Conservation (phyloP, 37 sponge, comb jelly and placozoan genomes). For the Agelas oroides region DNA sequence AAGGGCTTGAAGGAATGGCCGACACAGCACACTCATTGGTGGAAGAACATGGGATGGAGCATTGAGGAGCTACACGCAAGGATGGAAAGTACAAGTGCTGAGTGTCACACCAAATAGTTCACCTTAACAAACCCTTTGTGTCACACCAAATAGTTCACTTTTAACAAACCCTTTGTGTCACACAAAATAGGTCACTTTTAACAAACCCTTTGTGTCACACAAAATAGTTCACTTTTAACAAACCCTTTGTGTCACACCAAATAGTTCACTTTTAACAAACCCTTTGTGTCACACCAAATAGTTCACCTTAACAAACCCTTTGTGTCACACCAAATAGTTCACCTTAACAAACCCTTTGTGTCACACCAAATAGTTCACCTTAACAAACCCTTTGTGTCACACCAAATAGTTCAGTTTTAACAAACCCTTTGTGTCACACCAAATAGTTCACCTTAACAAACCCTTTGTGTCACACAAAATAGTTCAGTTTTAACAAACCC, state of each 20-base stretch:
- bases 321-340: too few relatives aligned
- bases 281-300: neutral
- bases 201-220: neutral
- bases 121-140: neutral
- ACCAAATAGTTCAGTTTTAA: too few relatives aligned
- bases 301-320: neutral
- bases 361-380: too few relatives aligned
- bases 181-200: too few relatives aligned
- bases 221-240: neutral
- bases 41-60: conserved; percentile 74
- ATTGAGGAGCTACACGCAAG: conserved; percentile 21
- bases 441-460: neutral
- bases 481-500: too few relatives aligned
- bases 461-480: neutral
- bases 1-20: conserved; percentile 32
- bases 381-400: neutral
- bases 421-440: neutral
- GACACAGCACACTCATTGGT: conserved; percentile 52
- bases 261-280: too few relatives aligned
- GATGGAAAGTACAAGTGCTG: neutral
- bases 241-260: neutral
- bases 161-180: neutral
- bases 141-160: too few relatives aligned
- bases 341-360: too few relatives aligned
- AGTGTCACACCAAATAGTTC: neutral